Base-by-base conservation (phyloP, 2,797 vertebrate species). In the Synanceia verrucosa region DNA sequence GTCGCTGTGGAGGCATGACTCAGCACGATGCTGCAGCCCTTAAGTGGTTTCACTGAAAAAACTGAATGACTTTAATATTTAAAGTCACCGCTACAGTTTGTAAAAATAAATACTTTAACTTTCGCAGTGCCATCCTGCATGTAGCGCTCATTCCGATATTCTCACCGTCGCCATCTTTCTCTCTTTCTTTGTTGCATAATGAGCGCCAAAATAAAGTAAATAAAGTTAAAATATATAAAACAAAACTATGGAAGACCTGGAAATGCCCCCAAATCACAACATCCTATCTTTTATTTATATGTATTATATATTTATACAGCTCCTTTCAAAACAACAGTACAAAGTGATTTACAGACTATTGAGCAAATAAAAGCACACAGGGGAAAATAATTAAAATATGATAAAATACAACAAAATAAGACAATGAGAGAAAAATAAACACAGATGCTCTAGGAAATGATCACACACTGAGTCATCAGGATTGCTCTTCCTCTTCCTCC, bases 391-490 rank as follows among this genome's bases (percentile, higher is more conserved):
- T 31, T 31, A 34, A 18, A 55, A 34, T 55, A 55, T 7, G 33
- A 33, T 33, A 13, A 6, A 29, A 50, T 26, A 44, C n/a, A 43
- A 19, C 2, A 12, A 39, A 37, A 39, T n/a, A 24, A 0, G 8
- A 36, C 10, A 6, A 1, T 34, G 3, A 36, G 6, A 14, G 9
- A 29, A 52, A 19, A n/a, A 36, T 4, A 36, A 7, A 66, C 64
- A 72, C 28, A 57, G 34, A 48, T 14, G 46, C 39, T 65, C 9
- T 19, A 63, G 48, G 55, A 84, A 72, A 84, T 66, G 41, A 73
- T 79, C 63, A 65, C 52, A 68, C 29, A 46, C 14, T 72, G 76
- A 81, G 62, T 78, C 78, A 83, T 78, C 28, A 29, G 60, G 74
- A 59, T 67, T 72, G n/a, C 37, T 77, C 21, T 41, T 5, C 23